Evolutionary conservation across 1,140 invertebrate species (phyloP).

Genomic region (Drepana arcuata): DNA sequence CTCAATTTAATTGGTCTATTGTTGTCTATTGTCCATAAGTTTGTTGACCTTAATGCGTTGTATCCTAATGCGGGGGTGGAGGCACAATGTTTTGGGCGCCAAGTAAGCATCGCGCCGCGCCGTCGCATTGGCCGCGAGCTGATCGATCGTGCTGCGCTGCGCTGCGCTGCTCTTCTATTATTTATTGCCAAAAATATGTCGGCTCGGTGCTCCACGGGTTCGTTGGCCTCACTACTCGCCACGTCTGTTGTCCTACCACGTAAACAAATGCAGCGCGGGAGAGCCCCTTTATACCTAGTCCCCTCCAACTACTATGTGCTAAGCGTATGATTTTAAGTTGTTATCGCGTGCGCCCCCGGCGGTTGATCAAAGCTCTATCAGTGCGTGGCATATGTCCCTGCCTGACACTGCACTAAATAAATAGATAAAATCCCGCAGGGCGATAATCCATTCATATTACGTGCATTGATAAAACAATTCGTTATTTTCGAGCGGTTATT

Average conservation of each 20-base stretch:
- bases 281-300: constrained; percentile 37
- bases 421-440: too few relatives aligned
- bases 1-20: too few relatives aligned
- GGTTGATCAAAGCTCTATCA: too few relatives aligned
- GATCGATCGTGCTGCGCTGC: constrained; percentile 61
- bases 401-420: too few relatives aligned
- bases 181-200: constrained; percentile 68
- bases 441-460: too few relatives aligned
- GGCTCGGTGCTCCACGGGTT: constrained; percentile 57
- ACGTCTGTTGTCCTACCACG: constrained; percentile 36
- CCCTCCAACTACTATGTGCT: too few relatives aligned
- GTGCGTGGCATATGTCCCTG: too few relatives aligned
- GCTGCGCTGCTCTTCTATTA: constrained; percentile 46
- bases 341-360: too few relatives aligned
- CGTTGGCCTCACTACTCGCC: constrained; percentile 41
- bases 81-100: constrained; percentile 59
- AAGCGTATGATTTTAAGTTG: too few relatives aligned
- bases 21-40: too few relatives aligned
- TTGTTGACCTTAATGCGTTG: constrained; percentile 8
- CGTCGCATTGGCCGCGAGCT: constrained; percentile 43
- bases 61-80: constrained; percentile 19
- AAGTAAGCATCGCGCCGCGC: constrained; percentile 38
- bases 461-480: too few relatives aligned
- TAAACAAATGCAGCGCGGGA: constrained; percentile 64
- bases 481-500: too few relatives aligned